A percentile compares a stretch with the other conserved stretches of the same genome.
Evolutionary conservation across 2,888 invertebrate genomes (phyloP).

Genomic region (Dorcus parallelipipedus): DNA sequence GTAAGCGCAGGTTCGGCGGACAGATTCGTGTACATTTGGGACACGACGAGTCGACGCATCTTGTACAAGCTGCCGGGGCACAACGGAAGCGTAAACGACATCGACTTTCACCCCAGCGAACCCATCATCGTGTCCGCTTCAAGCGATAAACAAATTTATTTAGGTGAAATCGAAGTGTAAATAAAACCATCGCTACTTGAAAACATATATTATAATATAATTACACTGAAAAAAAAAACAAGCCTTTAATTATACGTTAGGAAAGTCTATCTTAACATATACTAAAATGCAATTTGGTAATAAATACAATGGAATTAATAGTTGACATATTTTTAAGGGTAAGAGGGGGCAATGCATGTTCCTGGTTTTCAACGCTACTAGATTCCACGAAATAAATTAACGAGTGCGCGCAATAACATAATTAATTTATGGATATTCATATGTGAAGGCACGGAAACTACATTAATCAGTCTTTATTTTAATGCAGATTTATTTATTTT

Average conservation of each 20-base stretch:
- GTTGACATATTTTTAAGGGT: too few species aligned
- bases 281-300: slow-evolving; percentile 2
- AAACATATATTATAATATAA: slow-evolving; percentile 13
- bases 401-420: too few species aligned
- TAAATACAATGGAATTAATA: background rate
- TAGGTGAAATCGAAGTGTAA: slow-evolving; percentile 83
- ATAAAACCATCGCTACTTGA: background rate
- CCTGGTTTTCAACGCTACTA: too few species aligned
- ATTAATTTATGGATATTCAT: too few species aligned
- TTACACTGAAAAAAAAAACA: slow-evolving; percentile 9
- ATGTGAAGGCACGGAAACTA: too few species aligned
- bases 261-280: background rate
- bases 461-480: too few species aligned
- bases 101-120: slow-evolving; percentile 92
- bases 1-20: slow-evolving; percentile 93
- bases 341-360: too few species aligned
- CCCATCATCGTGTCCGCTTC: slow-evolving; percentile 91
- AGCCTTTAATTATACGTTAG: background rate
- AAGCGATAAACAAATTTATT: slow-evolving; percentile 92
- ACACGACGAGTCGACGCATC: slow-evolving; percentile 86
- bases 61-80: slow-evolving; percentile 97
- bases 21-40: slow-evolving; percentile 95
- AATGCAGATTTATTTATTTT: too few species aligned
- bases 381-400: too few species aligned
- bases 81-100: slow-evolving; percentile 94